Evolutionary conservation across 2,888 invertebrate genomes (phyloP).

Genomic region (Agonopterix arenella): DNA sequence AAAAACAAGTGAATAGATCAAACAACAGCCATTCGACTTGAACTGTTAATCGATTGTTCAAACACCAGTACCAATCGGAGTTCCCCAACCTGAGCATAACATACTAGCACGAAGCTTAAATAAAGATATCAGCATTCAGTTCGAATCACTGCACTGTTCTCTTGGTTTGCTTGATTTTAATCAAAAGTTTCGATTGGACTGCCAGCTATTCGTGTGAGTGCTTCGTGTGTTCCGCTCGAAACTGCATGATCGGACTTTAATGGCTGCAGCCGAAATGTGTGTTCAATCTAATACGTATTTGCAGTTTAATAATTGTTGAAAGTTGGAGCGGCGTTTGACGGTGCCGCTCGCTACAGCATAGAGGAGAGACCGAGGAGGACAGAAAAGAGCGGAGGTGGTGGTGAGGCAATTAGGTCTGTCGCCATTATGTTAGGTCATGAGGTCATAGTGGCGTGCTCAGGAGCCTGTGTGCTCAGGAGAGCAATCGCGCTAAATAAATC

Average conservation of each 20-base stretch:
- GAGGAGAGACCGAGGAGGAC: too few relatives aligned
- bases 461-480: too few relatives aligned
- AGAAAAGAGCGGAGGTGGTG: too few relatives aligned
- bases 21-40: conserved; percentile 9
- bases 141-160: conserved; percentile 45
- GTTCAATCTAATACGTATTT: conserved; percentile 64
- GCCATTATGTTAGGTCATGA: too few relatives aligned
- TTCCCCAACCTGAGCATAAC: conserved; percentile 55
- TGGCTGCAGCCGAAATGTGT: conserved; percentile 56
- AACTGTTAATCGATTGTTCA: conserved; percentile 49
- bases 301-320: conserved; percentile 58
- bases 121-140: conserved; percentile 59
- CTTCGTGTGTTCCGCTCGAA: conserved; percentile 29
- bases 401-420: too few relatives aligned
- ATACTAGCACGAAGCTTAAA: conserved; percentile 56
- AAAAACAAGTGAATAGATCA: too few relatives aligned
- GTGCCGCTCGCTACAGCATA: too few relatives aligned
- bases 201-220: conserved; percentile 54
- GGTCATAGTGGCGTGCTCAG: too few relatives aligned
- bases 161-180: conserved; percentile 73
- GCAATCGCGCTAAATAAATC: too few relatives aligned
- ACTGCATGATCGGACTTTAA: conserved; percentile 51
- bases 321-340: conserved; percentile 33
- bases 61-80: conserved; percentile 48
- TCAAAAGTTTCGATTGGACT: conserved; percentile 74